Evolutionary conservation across 2,113 vertebrate species (phyloP).

Genomic region (Cyprinodon tularosa): DNA sequence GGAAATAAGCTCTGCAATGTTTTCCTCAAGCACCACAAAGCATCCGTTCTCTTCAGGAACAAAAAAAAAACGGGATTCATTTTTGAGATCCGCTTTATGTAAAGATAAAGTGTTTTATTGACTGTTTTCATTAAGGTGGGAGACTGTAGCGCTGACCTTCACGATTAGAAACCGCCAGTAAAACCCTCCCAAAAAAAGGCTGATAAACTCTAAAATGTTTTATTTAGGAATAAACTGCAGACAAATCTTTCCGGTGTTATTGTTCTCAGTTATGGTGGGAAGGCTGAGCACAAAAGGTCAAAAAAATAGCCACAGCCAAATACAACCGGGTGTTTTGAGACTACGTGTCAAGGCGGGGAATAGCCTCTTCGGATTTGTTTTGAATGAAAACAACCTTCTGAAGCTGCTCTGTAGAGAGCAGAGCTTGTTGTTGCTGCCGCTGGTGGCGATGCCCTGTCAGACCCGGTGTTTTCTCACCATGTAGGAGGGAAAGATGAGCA

Average conservation of each 20-base stretch:
- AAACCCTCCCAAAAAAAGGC: slow-evolving; percentile 31
- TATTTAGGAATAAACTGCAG: slow-evolving; percentile 12
- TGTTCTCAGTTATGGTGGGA: slow-evolving; percentile 29
- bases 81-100: slow-evolving; percentile 19
- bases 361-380: neutral
- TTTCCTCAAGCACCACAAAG: slow-evolving; percentile 41
- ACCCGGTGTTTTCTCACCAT: slow-evolving; percentile 84
- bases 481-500: slow-evolving; percentile 97
- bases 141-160: slow-evolving; percentile 34
- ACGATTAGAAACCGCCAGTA: slow-evolving; percentile 36
- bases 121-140: slow-evolving; percentile 20
- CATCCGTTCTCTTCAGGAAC: slow-evolving; percentile 34
- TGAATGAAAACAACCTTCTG: slow-evolving; percentile 21
- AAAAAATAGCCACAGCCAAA: slow-evolving; percentile 14
- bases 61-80: slow-evolving; percentile 18
- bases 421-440: slow-evolving; percentile 6
- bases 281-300: slow-evolving; percentile 24
- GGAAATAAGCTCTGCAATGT: slow-evolving; percentile 18
- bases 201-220: slow-evolving; percentile 28
- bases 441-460: neutral
- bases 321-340: neutral
- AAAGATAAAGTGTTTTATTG: slow-evolving; percentile 20
- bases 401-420: slow-evolving; percentile 33
- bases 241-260: slow-evolving; percentile 34
- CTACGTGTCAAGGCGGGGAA: slow-evolving; percentile 21